Base-by-base conservation (phyloP, 2,113 vertebrate genomes). In the Nycticorax nycticorax region DNA sequence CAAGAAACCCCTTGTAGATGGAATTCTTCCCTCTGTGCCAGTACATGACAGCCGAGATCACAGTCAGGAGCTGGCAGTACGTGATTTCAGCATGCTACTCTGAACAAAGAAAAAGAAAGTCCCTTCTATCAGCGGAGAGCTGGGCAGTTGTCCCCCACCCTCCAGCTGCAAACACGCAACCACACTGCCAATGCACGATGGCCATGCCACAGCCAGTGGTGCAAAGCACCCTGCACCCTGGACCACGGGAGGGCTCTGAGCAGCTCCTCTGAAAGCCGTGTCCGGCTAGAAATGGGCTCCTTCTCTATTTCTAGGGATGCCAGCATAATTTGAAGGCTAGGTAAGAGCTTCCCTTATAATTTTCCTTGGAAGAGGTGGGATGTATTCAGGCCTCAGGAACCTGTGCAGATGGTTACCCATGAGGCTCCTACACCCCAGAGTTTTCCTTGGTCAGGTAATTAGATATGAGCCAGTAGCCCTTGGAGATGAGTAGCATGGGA, bases 171-270 rank as follows among this genome's bases (percentile, higher is more conserved):
- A 55, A 75, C 50, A 45, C n/a, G 35, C 17, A 37, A 14, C 47
- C 45, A 13, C 0, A 0, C 37, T 43, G 47, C 19, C 77, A 83
- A 66, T 55, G 50, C 26, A 20, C 0, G 1, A 21, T 5, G n/a
- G 52, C 47, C 63, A 33, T 0, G 0, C 32, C 3, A 3, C 33
- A 55, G 14, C 2, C 52, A 56, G 48, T 32, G 43, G 9, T 50
- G 35, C 4, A 20, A 62, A 89, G 33, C 45, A 48, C 12, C 59
- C 71, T 9, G 50, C 7, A 43, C 8, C 45, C 41, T 5, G 50
- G 20, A 47, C 33, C 23, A 24, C 0, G 1, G 50, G 8, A 45
- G 24, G 37, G 37, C 71, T 57, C 75, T 57, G 47, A 86, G 45
- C 67, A 69, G 33, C 68, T 57, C 30, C 67, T 80, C 50, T 2